Conservation (phyloP, 1,140 invertebrate species). For the Mycetomoellerius zeteki region DNA sequence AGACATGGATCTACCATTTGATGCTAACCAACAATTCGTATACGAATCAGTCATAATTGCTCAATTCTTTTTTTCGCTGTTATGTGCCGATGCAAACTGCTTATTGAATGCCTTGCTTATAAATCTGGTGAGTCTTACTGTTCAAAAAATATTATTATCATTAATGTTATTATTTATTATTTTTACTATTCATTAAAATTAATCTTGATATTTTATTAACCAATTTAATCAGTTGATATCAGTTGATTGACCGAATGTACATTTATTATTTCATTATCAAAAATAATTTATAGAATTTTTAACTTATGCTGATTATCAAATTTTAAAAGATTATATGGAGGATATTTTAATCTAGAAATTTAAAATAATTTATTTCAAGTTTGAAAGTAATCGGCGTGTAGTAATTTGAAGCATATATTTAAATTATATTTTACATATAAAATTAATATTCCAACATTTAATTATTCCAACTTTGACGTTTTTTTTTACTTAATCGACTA, state of each 20-base stretch:
- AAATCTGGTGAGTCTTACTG: slow-evolving; percentile 24
- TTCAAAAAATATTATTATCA: neutral
- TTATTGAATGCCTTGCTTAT: slow-evolving; percentile 22
- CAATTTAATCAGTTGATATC: neutral
- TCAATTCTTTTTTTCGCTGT: neutral
- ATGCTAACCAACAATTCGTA: slow-evolving; percentile 1
- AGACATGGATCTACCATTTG: slow-evolving; percentile 26
- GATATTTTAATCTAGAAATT: neutral
- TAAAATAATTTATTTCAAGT: neutral
- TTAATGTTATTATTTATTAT: slow-evolving; percentile 2
- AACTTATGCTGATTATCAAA: neutral
- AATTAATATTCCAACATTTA: no score
- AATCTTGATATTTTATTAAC: neutral
- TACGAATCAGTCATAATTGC: slow-evolving; percentile 19
- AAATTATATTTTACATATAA: no score
- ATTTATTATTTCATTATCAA: neutral
- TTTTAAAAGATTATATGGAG: neutral
- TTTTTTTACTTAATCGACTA: no score
- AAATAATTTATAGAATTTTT: neutral
- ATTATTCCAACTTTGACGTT: no score
- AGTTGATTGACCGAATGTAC: neutral
- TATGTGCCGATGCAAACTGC: neutral
- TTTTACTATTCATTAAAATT: neutral
- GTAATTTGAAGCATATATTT: neutral
- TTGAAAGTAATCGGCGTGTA: neutral